Conservation (phyloP, 2,797 vertebrate genomes). For the Premnoplex brunnescens region DNA sequence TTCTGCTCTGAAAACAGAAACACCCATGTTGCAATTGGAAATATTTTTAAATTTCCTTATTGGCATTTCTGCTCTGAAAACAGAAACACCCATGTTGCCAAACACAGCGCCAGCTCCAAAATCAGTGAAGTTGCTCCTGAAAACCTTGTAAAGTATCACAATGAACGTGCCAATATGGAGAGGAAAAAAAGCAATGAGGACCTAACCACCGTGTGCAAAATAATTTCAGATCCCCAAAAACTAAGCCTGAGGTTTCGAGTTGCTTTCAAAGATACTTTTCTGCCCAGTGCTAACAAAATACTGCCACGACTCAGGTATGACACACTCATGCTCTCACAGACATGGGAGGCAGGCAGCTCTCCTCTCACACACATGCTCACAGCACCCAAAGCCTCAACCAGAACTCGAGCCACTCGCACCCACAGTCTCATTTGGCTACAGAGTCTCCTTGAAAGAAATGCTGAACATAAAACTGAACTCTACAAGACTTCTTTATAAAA, state of each 20-base stretch:
- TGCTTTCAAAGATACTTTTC: slow-evolving; percentile 36
- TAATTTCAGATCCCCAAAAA: slow-evolving; percentile 38
- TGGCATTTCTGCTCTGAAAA: background rate
- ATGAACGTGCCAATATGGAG: background rate
- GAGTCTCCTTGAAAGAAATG: slow-evolving; percentile 56
- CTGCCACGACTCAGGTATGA: slow-evolving; percentile 29
- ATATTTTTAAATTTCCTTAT: background rate
- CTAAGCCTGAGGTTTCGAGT: slow-evolving; percentile 50
- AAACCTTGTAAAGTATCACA: background rate
- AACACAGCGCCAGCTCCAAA: background rate
- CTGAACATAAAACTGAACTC: slow-evolving; percentile 10
- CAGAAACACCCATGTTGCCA: background rate
- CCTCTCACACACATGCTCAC: background rate
- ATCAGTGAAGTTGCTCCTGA: slow-evolving; percentile 27
- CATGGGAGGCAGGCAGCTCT: slow-evolving; percentile 3
- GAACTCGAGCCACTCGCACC: background rate
- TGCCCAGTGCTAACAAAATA: slow-evolving; percentile 44
- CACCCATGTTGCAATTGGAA: background rate
- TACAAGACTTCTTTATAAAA: slow-evolving; percentile 32
- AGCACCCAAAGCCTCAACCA: background rate
- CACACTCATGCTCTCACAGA: background rate
- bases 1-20: background rate
- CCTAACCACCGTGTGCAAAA: slow-evolving; percentile 41
- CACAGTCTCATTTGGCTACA: slow-evolving; percentile 37
- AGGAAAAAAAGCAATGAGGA: slow-evolving; percentile 14